These are phyloP conservation scores for Cryptocheilus praepositus DNA, from an alignment of 2,888 invertebrate species.

Conservation along the genomic window DNA sequence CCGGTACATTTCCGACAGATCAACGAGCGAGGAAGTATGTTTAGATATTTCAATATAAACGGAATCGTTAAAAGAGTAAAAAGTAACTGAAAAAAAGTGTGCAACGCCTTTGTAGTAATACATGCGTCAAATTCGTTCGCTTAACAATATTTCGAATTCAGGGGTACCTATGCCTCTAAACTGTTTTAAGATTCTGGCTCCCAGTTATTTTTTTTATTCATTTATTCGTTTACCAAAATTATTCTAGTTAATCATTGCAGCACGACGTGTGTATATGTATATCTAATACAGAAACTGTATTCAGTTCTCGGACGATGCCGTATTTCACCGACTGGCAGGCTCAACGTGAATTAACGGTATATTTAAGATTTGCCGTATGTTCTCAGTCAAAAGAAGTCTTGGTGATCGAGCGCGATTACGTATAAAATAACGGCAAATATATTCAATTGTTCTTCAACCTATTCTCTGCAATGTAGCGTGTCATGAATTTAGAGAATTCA, in stretches of 20 bases:
- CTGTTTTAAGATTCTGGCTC: constrained; percentile 46
- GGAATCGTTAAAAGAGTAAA: not conserved
- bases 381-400: not conserved
- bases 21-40: not conserved
- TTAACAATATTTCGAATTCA: not conserved
- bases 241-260: constrained; percentile 8
- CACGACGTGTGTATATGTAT: not conserved
- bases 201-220: constrained; percentile 37
- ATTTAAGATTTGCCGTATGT: no score
- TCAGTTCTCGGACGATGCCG: no score
- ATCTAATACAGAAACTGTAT: constrained; percentile 6
- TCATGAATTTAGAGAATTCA: constrained; percentile 34
- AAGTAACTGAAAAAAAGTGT: constrained; percentile 3
- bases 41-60: not conserved
- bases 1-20: not conserved
- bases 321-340: no score
- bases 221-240: constrained; percentile 22
- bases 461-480: constrained; percentile 10
- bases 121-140: constrained; percentile 7
- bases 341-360: no score
- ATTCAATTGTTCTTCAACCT: not conserved
- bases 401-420: not conserved
- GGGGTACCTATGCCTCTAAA: constrained; percentile 25
- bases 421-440: constrained; percentile 11
- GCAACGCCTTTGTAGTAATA: not conserved